Conservation (phyloP, 1,140 invertebrate species). For the Drosophila pruinosa region DNA sequence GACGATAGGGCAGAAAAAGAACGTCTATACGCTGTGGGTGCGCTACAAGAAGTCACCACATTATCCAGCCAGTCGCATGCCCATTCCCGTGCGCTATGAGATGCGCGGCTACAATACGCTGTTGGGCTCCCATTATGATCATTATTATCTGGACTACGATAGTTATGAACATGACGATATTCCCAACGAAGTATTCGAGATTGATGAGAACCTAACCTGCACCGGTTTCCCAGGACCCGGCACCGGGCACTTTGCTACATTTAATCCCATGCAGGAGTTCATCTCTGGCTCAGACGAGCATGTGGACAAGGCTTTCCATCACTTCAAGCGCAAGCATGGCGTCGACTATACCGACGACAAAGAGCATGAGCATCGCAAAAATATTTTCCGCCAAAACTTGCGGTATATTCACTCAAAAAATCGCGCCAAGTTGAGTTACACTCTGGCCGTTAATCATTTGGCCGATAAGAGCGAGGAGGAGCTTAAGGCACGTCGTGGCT, state of each 20-base stretch:
- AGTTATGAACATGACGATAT: slow-evolving; percentile 88
- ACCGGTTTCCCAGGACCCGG: slow-evolving; percentile 94
- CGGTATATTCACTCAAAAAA: slow-evolving; percentile 94
- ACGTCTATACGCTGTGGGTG: slow-evolving; percentile 94
- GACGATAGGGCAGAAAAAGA: slow-evolving; percentile 89
- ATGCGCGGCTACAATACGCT: slow-evolving; percentile 97
- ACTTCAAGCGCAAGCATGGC: slow-evolving; percentile 89
- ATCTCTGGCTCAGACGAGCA: slow-evolving; percentile 89
- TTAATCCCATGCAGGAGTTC: slow-evolving; percentile 97
- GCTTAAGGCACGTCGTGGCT: slow-evolving; percentile 91
- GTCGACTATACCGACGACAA: slow-evolving; percentile 87
- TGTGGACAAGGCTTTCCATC: slow-evolving; percentile 90
- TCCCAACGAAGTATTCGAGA: slow-evolving; percentile 87
- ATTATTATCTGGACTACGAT: slow-evolving; percentile 94
- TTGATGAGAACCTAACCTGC: slow-evolving; percentile 88
- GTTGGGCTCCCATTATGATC: slow-evolving; percentile 97
- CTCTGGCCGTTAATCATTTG: slow-evolving; percentile 93
- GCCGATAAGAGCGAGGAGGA: slow-evolving; percentile 92
- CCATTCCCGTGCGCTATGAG: slow-evolving; percentile 91
- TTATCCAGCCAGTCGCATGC: slow-evolving; percentile 81
- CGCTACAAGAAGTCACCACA: slow-evolving; percentile 86
- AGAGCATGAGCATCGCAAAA: slow-evolving; percentile 89
- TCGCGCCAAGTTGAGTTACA: slow-evolving; percentile 89
- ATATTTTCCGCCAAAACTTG: slow-evolving; percentile 94
- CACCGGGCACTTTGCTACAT: slow-evolving; percentile 88